These are phyloP conservation scores for Lithobates pipiens DNA, from an alignment of 2,797 vertebrate species.

Conservation along the genomic window DNA sequence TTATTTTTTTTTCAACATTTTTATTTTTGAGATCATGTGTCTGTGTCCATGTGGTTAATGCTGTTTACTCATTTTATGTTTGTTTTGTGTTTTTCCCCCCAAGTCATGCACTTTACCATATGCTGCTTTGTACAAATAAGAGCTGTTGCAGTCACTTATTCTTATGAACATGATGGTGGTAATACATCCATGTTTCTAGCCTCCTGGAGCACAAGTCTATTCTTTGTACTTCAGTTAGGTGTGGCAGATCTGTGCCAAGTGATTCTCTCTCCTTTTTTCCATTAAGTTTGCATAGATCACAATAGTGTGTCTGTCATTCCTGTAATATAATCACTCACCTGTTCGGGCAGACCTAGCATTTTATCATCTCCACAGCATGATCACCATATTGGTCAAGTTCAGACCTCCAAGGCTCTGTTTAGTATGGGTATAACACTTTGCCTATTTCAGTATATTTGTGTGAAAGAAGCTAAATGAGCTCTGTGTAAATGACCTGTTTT, in stretches of 20 bases:
- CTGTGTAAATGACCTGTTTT: background rate
- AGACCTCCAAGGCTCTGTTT: background rate
- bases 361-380: background rate
- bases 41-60: no score
- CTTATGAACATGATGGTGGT: no score
- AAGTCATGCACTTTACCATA: no score
- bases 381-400: background rate
- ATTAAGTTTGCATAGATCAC: conserved; percentile 12
- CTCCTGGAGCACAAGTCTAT: no score
- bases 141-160: no score
- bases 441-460: background rate
- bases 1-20: no score
- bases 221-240: background rate
- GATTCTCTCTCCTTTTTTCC: background rate
- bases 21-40: no score
- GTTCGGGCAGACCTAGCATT: background rate
- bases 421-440: background rate
- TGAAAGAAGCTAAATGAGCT: background rate
- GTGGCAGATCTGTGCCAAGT: background rate
- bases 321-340: background rate
- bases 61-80: no score
- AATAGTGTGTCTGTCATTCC: background rate
- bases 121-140: no score
- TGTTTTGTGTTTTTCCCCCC: no score
- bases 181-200: no score